Base-by-base conservation (phyloP, 1,140 invertebrate genomes). In the Metopolophium dirhodum region DNA sequence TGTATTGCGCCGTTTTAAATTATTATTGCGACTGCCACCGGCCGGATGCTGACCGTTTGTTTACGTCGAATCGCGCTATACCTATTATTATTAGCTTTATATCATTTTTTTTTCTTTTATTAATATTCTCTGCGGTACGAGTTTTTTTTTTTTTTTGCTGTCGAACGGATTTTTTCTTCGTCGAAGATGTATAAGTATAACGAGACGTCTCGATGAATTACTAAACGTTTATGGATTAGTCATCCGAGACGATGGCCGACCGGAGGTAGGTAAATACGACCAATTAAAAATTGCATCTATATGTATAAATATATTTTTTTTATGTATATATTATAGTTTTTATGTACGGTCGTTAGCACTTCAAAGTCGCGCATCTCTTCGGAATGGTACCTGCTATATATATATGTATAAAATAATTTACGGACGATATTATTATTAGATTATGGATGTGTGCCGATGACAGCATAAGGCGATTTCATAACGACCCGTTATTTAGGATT, bases 41-140 rank as follows among this genome's bases (percentile, higher is more conserved):
- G 88, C 88, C 88, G 88, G 88, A 89, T 54, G 49, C 88, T 89
- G 88, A 89, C 88, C 35, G 88, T 89, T 89, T 89, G 88, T 89
- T 89, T 89, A 89, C 51, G 49, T 89, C 88, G 88, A 37, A 89
- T n/a, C 49, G 51, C 54, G 11, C 23, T 45, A n/a, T n/a, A 41
- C 37, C 37, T 85, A 85, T 85, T 85, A 41, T 85, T 85, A 41
- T 85, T 85, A 82, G 18, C 4, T 37, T 83, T 83, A n/a, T 86
- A 47, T 30, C 11, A 86, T 86, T 86, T 47, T 86, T 86, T 88
- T 51, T 49, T 47, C 18, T 22, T 37, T 85, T 45, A 45, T 51
- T 35, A 51, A 51, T 51, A 23, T 35, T 49, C 35, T 89, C 2
- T 54, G 51, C 51, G 35, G 41, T 37, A 57, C 89, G 37, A 90